phyloP scores from a whole-genome alignment of 2,888 invertebrate genomes.

The Odiellus spinosus region DNA sequence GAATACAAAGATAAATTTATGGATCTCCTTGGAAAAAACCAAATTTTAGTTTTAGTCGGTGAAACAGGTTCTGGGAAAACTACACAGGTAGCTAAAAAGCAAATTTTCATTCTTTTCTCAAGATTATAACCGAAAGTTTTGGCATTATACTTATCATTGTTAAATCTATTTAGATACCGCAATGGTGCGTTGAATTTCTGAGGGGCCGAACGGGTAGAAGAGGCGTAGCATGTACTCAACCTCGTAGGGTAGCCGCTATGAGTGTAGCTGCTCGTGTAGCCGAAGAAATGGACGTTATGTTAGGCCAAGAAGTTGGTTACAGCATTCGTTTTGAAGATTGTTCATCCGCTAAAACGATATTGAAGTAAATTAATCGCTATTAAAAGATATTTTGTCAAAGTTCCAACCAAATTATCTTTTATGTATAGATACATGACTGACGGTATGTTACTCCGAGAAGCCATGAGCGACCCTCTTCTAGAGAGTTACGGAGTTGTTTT shows the following conservation, averaged over 20 bases:
- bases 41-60: conserved; percentile 89
- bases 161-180: conserved; percentile 52
- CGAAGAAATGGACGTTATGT: conserved; percentile 95
- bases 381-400: too few relatives aligned
- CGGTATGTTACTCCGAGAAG: conserved; percentile 97
- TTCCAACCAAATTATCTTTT: too few relatives aligned
- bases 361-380: conserved; percentile 46
- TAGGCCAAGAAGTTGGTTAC: conserved; percentile 83
- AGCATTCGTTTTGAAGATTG: conserved; percentile 99
- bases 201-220: conserved; percentile 43
- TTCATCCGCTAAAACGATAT: conserved; percentile 75
- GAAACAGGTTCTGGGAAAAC: conserved; percentile 99
- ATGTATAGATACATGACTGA: conserved; percentile 79
- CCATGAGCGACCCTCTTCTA: conserved; percentile 97
- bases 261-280: conserved; percentile 96
- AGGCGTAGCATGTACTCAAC: conserved; percentile 91
- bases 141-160: background rate
- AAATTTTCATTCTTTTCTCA: background rate
- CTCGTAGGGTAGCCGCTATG: conserved; percentile 96
- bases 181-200: conserved; percentile 74
- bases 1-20: conserved; percentile 94
- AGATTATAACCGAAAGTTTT: too few relatives aligned
- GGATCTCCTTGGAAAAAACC: conserved; percentile 77
- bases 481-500: conserved; percentile 89
- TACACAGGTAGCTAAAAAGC: conserved; percentile 48